Conservation (phyloP, 2,888 invertebrate genomes). For the Periphyllus acericola region DNA sequence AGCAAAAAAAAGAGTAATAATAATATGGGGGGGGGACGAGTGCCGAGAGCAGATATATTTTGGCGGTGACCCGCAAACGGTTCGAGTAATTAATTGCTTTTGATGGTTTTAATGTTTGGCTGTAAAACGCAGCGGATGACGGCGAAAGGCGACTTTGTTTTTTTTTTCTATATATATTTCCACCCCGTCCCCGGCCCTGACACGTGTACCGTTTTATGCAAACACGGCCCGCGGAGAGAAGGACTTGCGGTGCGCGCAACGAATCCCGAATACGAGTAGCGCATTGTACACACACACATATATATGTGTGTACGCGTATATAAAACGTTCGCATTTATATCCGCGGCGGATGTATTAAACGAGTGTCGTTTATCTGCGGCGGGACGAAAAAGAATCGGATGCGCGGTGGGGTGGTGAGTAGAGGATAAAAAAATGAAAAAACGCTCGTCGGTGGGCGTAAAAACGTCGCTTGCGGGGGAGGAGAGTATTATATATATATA, state of each 20-base stretch:
- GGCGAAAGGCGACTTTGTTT: slow-evolving; percentile 49
- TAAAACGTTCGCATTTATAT: slow-evolving; percentile 41
- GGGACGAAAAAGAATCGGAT: not conserved
- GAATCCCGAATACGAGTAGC: not conserved
- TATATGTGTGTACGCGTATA: not conserved
- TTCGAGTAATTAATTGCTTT: slow-evolving; percentile 54
- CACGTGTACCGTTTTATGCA: slow-evolving; percentile 59
- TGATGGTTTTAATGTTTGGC: slow-evolving; percentile 58
- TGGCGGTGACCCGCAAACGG: slow-evolving; percentile 42
- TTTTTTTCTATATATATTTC: not conserved
- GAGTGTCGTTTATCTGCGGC: slow-evolving; percentile 53
- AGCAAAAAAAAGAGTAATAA: not conserved
- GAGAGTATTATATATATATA: not conserved
- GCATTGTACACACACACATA: not conserved
- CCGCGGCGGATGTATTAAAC: slow-evolving; percentile 52
- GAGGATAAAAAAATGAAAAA: slow-evolving; percentile 20
- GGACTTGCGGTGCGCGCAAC: slow-evolving; percentile 19
- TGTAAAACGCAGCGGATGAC: slow-evolving; percentile 57
- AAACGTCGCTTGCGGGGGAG: slow-evolving; percentile 15
- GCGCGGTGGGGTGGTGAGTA: not conserved
- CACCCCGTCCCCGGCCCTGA: slow-evolving; percentile 35
- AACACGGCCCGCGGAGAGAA: slow-evolving; percentile 44
- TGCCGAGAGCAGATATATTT: slow-evolving; percentile 54
- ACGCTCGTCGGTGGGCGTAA: slow-evolving; percentile 59
- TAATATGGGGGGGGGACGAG: not conserved